A percentile compares a stretch with the other conserved stretches of the same genome.
These are phyloP conservation scores for Rhizomys pruinosus DNA, from an alignment of 2,113 vertebrate genomes.

Conservation along the genomic window DNA sequence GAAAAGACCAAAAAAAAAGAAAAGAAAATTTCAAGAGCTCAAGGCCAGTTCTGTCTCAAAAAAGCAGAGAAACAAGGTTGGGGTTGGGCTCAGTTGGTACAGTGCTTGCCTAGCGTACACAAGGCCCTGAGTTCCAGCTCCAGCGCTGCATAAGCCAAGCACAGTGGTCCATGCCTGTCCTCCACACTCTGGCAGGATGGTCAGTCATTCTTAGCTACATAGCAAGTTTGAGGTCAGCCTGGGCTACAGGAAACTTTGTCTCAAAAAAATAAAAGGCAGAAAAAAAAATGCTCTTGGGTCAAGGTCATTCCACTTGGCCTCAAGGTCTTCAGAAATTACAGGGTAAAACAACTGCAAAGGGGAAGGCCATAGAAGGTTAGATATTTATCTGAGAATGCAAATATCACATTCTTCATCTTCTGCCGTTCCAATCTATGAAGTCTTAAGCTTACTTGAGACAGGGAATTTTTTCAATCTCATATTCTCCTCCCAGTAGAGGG, in stretches of 20 bases:
- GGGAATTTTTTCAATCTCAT: too few relatives aligned
- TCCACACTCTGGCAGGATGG: background rate
- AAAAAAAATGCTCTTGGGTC: background rate
- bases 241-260: background rate
- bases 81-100: background rate
- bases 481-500: background rate
- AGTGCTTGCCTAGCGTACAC: background rate
- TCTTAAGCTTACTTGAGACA: background rate
- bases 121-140: background rate
- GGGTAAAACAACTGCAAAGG: background rate
- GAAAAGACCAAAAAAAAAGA: too few relatives aligned
- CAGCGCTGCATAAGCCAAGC: background rate
- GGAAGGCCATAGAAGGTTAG: background rate
- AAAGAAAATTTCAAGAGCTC: background rate
- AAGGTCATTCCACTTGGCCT: background rate
- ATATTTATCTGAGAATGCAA: background rate
- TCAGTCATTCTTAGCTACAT: too few relatives aligned
- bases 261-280: background rate
- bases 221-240: background rate
- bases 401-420: too few relatives aligned
- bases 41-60: background rate
- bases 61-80: background rate
- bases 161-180: background rate
- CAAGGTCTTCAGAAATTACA: background rate
- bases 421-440: rapidly evolving